These are phyloP conservation scores for Pseudomyrmex sp. DNA, from an alignment of 1,140 invertebrate genomes.

Conservation along the genomic window DNA sequence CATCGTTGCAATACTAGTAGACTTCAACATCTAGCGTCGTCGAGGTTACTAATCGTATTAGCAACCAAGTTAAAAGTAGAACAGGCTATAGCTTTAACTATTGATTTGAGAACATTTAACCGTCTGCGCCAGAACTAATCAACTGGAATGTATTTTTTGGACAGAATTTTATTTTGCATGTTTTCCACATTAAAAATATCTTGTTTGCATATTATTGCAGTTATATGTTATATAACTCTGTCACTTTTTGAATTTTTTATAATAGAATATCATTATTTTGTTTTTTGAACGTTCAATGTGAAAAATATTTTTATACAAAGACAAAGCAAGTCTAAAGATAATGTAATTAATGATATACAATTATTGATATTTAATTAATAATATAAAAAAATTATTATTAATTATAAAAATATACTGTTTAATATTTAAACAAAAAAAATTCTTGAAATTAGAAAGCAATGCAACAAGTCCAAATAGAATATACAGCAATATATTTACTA, in stretches of 20 bases:
- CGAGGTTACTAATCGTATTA: constrained; percentile 40
- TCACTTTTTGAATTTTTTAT: not conserved
- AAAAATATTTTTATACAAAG: not conserved
- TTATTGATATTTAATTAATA: too few relatives aligned
- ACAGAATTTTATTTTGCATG: constrained; percentile 43
- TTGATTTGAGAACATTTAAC: constrained; percentile 54
- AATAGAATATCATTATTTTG: not conserved
- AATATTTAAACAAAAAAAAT: not conserved
- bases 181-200: constrained; percentile 43
- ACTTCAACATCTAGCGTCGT: constrained; percentile 33
- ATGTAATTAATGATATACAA: too few relatives aligned
- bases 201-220: not conserved
- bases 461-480: not conserved
- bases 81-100: constrained; percentile 54
- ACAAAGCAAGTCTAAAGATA: too few relatives aligned
- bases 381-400: too few relatives aligned
- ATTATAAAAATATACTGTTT: not conserved
- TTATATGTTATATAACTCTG: not conserved
- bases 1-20: constrained; percentile 23
- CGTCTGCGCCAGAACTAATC: constrained; percentile 45
- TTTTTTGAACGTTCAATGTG: not conserved
- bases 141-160: constrained; percentile 35
- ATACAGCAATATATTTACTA: not conserved
- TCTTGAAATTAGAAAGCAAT: not conserved
- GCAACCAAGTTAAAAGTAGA: constrained; percentile 53